Evolutionary conservation across 2,888 invertebrate genomes (phyloP), one percentile per base, ranked within the genome.

Genomic region (Agrotis exclamationis): DNA sequence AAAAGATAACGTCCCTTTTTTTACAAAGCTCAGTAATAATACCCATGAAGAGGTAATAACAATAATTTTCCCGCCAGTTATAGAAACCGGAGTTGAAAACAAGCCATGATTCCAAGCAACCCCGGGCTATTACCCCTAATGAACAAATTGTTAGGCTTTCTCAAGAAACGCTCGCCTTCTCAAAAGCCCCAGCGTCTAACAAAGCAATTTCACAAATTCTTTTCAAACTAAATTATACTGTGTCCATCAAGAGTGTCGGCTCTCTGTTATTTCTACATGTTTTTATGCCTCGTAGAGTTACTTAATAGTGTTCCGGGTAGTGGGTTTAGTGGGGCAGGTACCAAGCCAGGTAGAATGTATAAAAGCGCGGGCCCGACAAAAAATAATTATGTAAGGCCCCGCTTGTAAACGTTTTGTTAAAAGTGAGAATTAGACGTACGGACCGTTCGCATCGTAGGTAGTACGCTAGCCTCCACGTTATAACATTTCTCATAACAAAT

Each of bases 241-340:
- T 88, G 90, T 91, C 92, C 91, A 88, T 91, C 91, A 91, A 84
- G 82, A 76, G 68, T 85, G 87, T 77, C 85, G 81, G 83, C 85
- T 86, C 87, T 87, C 87, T 91, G 89, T 90, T 91, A 92, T 93
- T 92, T 91, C 89, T 89, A 89, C 88, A 80, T 82, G 88, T 91
- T 93, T 93, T 94, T 93, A 93, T 93, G 93, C 89, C 89, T 89
- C 90, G 91, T 89, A 89, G 91, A 92, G 90, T 90, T 88, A 89
- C 87, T 93, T 94, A 95, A 95, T 94, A 91, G 92, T 91, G 94
- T 95, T 95, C 94, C 93, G 94, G 93, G 93, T 93, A 93, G 91
- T 91, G 92, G 89, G 88, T 90, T 91, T 87, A 86, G 89, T 89
- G 88, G 88, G 88, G 89, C 95, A 94, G 94, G 94, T 95, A 94